Conservation (phyloP, 2,113 vertebrate species). For the Columba livia region DNA sequence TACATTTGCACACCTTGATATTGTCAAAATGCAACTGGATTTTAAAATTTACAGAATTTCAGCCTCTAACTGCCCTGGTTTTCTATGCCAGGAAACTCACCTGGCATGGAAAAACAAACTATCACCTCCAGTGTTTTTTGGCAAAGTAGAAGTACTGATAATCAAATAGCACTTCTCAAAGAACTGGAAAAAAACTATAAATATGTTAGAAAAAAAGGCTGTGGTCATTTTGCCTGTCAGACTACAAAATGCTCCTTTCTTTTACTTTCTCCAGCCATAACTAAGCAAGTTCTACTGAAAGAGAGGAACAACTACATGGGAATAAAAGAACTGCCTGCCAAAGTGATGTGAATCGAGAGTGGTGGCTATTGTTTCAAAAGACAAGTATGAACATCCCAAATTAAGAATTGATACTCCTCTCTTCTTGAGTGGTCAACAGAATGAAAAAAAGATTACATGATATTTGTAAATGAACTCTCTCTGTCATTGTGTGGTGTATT, state of each 20-base stretch:
- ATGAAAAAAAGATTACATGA: background rate
- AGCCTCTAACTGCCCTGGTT: background rate
- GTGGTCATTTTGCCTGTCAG: background rate
- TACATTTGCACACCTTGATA: background rate
- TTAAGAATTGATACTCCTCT: fast-evolving
- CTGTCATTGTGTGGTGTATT: background rate
- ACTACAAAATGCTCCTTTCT: background rate
- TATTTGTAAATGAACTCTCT: background rate
- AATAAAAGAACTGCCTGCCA: background rate
- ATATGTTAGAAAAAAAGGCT: fast-evolving
- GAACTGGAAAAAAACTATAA: background rate
- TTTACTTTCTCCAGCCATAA: background rate
- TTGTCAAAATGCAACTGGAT: background rate
- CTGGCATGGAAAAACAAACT: background rate
- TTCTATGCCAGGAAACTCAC: background rate
- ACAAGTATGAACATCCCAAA: fast-evolving
- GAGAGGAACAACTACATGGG: background rate
- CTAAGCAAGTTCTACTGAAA: background rate
- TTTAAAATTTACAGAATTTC: background rate
- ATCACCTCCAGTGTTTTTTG: background rate
- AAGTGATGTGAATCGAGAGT: fast-evolving
- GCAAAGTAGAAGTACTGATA: background rate
- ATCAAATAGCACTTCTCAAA: background rate
- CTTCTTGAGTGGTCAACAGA: background rate
- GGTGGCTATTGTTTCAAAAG: background rate